Base-by-base conservation (phyloP, 2,797 vertebrate genomes). In the Leuciscus waleckii region DNA sequence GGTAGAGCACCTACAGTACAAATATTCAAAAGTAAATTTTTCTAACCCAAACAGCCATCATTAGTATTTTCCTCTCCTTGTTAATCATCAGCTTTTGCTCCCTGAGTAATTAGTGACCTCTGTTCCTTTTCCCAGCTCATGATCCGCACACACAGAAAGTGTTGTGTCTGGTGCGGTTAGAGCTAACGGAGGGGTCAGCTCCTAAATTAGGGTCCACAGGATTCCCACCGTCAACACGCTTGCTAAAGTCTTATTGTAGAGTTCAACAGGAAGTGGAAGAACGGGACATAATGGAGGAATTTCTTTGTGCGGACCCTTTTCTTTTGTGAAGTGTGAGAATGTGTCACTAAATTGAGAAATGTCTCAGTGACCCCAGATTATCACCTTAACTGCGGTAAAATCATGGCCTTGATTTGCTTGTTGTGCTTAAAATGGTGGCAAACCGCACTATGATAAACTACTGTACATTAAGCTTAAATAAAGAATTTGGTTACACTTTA, bases 231-330 rank as follows among this genome's bases (percentile, higher is more conserved):
- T 83, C 90, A 85, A 80, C 37, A 82, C 85, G 39, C 56, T 70
- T 17, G 2, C 43, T 37, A 54, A 26, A 39, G 37, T 63, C 82
- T 83, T 87, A 88, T 89, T 91, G 90, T 82, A 90, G 90, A 89
- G 91, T 86, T 90, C 74, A 90, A 89, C 92, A 93, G 92, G 93
- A 95, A 93, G 90, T 58, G n/a, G 69, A 79, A 37, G 54, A 81
- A 82, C 21, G 39, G 32, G 78, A n/a, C 51, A 71, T 56, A 46
- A 58, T 49, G 19, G 3, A 81, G 46, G 39, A 79, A 61, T 81
- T 79, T 73, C 58, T 85, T 84, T 86, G 87, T 87, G 49, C 68
- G n/a, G 13, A 17, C 49, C 37, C 7, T 11, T 56, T 54, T 63
- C 37, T 29, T 65, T 51, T 29, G 29, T 84, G 65, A 81, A 89